Percentiles rank a stretch among this genome's conserved stretches.
These are phyloP conservation scores for Malaclemys terrapin DNA, from an alignment of 2,113 vertebrate species.

Conservation along the genomic window DNA sequence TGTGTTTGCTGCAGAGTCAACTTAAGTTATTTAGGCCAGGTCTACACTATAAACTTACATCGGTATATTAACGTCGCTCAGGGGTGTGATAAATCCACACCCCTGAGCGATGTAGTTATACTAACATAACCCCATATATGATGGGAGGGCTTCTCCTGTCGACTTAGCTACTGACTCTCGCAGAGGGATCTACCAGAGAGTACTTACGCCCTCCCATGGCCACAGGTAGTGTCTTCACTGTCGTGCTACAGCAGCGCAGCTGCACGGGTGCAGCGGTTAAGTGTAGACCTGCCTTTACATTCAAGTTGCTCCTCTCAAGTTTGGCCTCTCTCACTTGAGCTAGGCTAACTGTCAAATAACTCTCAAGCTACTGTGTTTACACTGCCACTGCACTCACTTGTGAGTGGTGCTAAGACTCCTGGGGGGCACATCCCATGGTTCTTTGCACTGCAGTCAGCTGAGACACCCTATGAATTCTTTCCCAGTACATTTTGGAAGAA, in stretches of 20 bases:
- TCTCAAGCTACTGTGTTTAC: not conserved
- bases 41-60: not conserved
- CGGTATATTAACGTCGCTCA: not conserved
- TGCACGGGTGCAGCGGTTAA: not conserved
- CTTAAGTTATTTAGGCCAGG: not conserved
- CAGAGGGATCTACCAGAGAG: no score
- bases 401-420: not conserved
- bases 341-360: rapidly evolving
- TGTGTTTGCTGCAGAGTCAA: not conserved
- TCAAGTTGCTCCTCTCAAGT: not conserved
- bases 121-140: not conserved
- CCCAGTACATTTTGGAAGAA: not conserved
- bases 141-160: not conserved
- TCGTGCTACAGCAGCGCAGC: not conserved
- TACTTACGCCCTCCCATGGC: not conserved
- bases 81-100: not conserved
- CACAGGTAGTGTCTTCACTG: not conserved
- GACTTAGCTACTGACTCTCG: not conserved
- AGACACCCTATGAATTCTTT: not conserved
- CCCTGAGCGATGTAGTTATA: not conserved
- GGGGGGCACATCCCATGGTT: not conserved
- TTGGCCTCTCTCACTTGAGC: not conserved
- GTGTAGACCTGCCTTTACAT: not conserved
- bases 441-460: not conserved
- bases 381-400: not conserved